Evolutionary conservation across 2,797 vertebrate species (phyloP).

Genomic region (Poeciliopsis infans): DNA sequence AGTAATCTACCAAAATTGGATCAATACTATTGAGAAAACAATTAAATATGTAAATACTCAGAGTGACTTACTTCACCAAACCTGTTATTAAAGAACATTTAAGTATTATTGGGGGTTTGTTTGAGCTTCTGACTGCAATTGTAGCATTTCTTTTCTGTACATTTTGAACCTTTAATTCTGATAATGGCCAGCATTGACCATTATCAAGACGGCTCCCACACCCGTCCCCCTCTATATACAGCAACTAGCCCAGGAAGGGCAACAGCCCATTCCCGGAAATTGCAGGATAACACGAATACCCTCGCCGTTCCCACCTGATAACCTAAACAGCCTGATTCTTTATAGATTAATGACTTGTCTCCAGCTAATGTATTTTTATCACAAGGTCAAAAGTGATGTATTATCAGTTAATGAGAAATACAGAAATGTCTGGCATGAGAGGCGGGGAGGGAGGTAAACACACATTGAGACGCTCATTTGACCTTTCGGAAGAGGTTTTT

Average conservation of each 20-base stretch:
- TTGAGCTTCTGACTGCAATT: neutral
- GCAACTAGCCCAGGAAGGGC: conserved; percentile 37
- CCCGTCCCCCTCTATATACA: conserved; percentile 17
- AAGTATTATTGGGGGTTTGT: neutral
- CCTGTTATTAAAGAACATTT: neutral
- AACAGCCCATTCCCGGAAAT: conserved; percentile 51
- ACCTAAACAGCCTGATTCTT: conserved; percentile 73
- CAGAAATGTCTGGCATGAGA: conserved; percentile 67
- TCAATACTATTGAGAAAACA: neutral
- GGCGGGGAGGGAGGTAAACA: conserved; percentile 66
- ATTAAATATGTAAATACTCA: neutral
- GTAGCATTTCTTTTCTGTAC: neutral
- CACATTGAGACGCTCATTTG: conserved; percentile 73
- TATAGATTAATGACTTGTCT: conserved; percentile 75
- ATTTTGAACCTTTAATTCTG: neutral
- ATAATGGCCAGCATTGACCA: conserved; percentile 14
- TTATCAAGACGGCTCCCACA: neutral
- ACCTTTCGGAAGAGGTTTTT: conserved; percentile 75
- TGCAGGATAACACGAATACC: conserved; percentile 53
- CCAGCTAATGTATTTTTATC: conserved; percentile 77
- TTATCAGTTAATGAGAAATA: conserved; percentile 84
- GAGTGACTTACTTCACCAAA: neutral
- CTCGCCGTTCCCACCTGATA: conserved; percentile 62
- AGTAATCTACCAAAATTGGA: neutral
- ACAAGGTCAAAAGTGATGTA: conserved; percentile 79